Conservation (phyloP, 2,888 invertebrate genomes). For the Ditula angustiorana region DNA sequence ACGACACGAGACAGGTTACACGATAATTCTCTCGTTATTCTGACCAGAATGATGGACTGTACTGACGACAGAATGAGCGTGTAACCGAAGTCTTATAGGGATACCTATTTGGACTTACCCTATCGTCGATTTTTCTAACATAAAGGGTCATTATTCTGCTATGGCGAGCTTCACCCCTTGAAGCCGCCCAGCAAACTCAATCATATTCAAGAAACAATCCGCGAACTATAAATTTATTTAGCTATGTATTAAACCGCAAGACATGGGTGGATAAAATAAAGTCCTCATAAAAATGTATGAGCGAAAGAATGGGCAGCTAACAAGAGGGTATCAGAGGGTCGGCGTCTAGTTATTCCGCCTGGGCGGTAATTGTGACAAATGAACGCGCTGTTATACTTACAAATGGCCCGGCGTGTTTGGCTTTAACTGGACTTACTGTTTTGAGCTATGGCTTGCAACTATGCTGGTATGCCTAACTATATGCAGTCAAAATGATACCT, state of each 20-base stretch:
- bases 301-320: conserved; percentile 72
- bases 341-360: conserved; percentile 81
- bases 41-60: too few species aligned
- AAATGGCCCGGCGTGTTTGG: conserved; percentile 41
- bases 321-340: conserved; percentile 55
- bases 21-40: too few species aligned
- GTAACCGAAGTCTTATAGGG: too few species aligned
- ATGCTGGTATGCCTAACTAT: too few species aligned
- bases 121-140: too few species aligned
- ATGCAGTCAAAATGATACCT: too few species aligned
- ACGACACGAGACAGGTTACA: too few species aligned
- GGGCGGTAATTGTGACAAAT: conserved; percentile 82
- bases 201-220: conserved; percentile 25
- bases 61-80: too few species aligned
- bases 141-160: too few species aligned
- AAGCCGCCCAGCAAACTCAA: not conserved
- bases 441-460: not conserved
- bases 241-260: conserved; percentile 48
- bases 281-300: conserved; percentile 84
- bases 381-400: conserved; percentile 65
- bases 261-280: conserved; percentile 80
- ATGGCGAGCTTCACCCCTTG: not conserved
- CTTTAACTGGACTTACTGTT: conserved; percentile 7
- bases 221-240: conserved; percentile 13
- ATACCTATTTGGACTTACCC: too few species aligned